Conservation (phyloP, 1,140 invertebrate genomes). For the Myzus persicae region DNA sequence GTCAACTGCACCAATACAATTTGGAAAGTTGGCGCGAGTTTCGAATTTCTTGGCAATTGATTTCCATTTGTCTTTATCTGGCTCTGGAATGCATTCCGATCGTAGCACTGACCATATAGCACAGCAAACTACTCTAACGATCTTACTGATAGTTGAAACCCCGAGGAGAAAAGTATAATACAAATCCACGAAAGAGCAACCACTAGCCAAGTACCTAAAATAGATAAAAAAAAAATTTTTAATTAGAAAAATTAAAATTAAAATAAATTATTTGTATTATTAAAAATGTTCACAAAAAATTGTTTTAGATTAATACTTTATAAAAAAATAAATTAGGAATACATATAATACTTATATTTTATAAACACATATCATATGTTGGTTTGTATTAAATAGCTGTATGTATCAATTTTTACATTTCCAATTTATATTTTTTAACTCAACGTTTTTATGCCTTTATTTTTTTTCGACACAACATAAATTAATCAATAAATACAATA, state of each 20-base stretch:
- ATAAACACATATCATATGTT: conserved; percentile 5
- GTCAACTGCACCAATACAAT: conserved; percentile 28
- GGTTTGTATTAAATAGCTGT: conserved; percentile 10
- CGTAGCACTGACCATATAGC: conserved; percentile 59
- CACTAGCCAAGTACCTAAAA: conserved; percentile 61
- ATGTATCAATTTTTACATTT: background rate
- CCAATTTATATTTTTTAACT: background rate
- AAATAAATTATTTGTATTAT: background rate
- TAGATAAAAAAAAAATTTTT: too few relatives aligned
- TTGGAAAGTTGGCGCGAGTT: conserved; percentile 16
- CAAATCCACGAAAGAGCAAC: conserved; percentile 60
- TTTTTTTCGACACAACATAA: conserved; percentile 16
- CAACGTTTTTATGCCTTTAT: background rate
- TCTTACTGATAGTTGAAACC: conserved; percentile 61
- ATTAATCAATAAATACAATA: background rate
- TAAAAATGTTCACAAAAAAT: background rate
- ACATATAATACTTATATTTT: conserved; percentile 21
- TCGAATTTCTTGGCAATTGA: conserved; percentile 38
- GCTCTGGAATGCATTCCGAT: conserved; percentile 59
- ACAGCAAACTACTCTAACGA: conserved; percentile 60
- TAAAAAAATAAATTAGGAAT: conserved; percentile 2
- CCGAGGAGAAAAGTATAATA: conserved; percentile 60
- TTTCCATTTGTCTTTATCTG: conserved; percentile 59
- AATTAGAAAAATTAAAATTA: too few relatives aligned
- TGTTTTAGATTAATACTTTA: background rate